These are phyloP conservation scores for Leptopilina syphax DNA, from an alignment of 2,888 invertebrate genomes.

Conservation along the genomic window DNA sequence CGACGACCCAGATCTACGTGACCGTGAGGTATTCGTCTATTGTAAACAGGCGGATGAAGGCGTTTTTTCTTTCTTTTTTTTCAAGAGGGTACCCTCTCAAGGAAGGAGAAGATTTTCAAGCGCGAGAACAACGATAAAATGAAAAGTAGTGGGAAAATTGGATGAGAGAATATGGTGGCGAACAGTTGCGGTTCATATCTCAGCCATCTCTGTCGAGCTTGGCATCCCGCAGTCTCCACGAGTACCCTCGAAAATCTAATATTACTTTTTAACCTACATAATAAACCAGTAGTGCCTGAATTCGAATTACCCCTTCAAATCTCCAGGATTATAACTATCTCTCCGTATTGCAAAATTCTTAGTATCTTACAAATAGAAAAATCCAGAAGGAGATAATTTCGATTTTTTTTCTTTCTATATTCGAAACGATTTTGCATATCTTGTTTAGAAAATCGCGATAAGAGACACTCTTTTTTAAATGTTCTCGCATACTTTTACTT, in stretches of 20 bases:
- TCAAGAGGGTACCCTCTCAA: conserved; percentile 67
- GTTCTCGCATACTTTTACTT: too few species aligned
- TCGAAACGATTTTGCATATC: too few species aligned
- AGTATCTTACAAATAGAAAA: too few species aligned
- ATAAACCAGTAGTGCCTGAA: conserved; percentile 49
- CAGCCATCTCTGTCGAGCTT: conserved; percentile 74
- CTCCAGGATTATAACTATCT: neutral
- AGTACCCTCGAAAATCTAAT: conserved; percentile 70
- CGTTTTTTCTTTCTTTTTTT: conserved; percentile 59
- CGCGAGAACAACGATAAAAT: conserved; percentile 49
- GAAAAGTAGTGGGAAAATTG: conserved; percentile 1
- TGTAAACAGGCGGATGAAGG: conserved; percentile 72
- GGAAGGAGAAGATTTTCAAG: conserved; percentile 55
- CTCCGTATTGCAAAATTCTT: neutral
- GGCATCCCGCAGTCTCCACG: conserved; percentile 69
- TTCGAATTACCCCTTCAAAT: conserved; percentile 42
- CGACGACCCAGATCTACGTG: conserved; percentile 73
- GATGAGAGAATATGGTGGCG: conserved; percentile 55
- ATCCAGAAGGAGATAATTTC: too few species aligned
- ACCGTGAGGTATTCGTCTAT: conserved; percentile 63
- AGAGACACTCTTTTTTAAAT: too few species aligned
- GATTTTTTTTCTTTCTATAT: too few species aligned
- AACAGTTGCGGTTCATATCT: conserved; percentile 68
- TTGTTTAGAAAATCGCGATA: too few species aligned
- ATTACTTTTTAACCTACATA: conserved; percentile 70